Percentiles rank a stretch among this genome's conserved stretches.
Conservation (phyloP, 2,888 invertebrate genomes). For the Ypsolopha scabrella region DNA sequence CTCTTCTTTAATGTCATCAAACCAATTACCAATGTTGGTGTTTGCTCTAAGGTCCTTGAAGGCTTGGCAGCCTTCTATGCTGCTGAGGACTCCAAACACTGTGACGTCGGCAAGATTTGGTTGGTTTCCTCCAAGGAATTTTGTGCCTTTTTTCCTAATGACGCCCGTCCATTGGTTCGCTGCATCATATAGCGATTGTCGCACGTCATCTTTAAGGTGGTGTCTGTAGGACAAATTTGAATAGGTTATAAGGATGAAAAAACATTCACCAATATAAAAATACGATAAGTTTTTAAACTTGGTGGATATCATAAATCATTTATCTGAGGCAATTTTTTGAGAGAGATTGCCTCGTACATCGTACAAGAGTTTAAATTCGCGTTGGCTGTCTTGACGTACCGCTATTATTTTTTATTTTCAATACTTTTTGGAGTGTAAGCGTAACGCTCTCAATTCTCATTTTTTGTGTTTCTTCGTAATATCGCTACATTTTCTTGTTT, state of each 20-base stretch:
- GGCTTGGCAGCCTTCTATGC: conserved; percentile 93
- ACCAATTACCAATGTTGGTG: conserved; percentile 85
- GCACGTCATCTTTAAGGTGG: conserved; percentile 87
- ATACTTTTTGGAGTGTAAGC: too few relatives aligned
- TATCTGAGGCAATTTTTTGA: too few relatives aligned
- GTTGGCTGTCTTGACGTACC: too few relatives aligned
- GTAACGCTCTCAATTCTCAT: too few relatives aligned
- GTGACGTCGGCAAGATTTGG: conserved; percentile 95
- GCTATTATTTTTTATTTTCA: too few relatives aligned
- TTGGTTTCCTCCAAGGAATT: conserved; percentile 86
- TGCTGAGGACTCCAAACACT: conserved; percentile 90
- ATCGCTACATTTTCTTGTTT: too few relatives aligned
- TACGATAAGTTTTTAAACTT: neutral
- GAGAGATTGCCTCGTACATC: too few relatives aligned
- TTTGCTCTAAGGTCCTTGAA: conserved; percentile 83
- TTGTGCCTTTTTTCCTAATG: conserved; percentile 75
- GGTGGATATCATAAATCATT: too few relatives aligned
- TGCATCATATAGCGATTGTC: conserved; percentile 90
- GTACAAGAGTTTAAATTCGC: too few relatives aligned
- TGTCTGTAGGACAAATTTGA: conserved; percentile 66
- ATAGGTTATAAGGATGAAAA: neutral
- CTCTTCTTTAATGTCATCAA: conserved; percentile 76
- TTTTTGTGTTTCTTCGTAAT: too few relatives aligned
- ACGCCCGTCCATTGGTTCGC: conserved; percentile 83
- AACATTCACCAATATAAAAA: neutral